Conservation (phyloP, 2,113 vertebrate genomes). For the Xiphophorus hellerii region DNA sequence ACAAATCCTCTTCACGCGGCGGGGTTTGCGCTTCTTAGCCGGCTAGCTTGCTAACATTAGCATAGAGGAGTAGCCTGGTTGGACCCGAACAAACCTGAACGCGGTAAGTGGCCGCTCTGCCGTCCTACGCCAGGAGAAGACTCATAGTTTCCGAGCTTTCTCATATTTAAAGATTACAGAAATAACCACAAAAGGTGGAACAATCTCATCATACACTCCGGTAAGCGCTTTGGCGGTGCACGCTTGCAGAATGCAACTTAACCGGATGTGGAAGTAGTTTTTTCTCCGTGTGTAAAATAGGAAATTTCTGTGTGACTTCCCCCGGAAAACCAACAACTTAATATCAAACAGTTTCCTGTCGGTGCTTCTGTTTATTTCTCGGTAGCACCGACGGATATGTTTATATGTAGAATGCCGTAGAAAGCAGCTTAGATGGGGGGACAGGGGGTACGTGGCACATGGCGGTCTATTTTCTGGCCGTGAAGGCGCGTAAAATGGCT, state of each 20-base stretch:
- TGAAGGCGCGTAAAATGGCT: conserved; percentile 75
- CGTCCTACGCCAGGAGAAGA: too few relatives aligned
- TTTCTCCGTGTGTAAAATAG: conserved; percentile 80
- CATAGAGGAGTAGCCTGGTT: conserved; percentile 15
- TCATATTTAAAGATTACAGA: neutral
- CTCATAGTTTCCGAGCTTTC: neutral
- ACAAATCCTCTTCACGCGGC: neutral
- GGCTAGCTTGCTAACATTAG: conserved; percentile 63
- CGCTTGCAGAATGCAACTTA: conserved; percentile 47
- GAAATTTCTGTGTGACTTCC: conserved; percentile 80
- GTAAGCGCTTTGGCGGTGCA: conserved; percentile 15
- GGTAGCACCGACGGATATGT: neutral
- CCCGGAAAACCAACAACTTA: conserved; percentile 81
- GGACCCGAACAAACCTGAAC: conserved; percentile 32
- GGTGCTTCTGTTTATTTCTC: conserved; percentile 30
- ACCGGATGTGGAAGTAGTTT: conserved; percentile 86
- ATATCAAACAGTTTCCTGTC: conserved; percentile 80
- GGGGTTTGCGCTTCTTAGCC: conserved; percentile 16
- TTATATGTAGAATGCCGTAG: neutral
- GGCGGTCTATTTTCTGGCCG: conserved; percentile 67
- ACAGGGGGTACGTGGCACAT: conserved; percentile 58
- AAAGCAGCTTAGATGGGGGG: neutral
- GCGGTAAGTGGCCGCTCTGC: conserved; percentile 46
- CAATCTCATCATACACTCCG: neutral
- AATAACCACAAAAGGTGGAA: neutral